Conservation (phyloP, 2,113 vertebrate species). For the Elachura formosa region DNA sequence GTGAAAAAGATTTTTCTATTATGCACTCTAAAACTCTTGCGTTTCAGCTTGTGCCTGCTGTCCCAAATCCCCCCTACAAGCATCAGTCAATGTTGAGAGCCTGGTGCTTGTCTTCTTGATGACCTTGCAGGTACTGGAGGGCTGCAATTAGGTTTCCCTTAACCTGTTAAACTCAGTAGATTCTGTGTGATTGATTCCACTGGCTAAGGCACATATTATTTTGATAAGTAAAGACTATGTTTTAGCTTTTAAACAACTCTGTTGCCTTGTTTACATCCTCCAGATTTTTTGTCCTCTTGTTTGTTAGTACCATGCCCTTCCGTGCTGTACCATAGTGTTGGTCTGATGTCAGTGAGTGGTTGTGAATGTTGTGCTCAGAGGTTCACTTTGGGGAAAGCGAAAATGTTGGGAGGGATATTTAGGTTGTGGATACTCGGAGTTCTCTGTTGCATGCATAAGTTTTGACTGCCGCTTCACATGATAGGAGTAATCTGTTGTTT, state of each 20-base stretch:
- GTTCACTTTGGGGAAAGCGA: not conserved
- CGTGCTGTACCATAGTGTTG: accelerated
- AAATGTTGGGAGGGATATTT: not conserved
- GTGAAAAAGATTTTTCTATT: not conserved
- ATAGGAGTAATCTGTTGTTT: not conserved
- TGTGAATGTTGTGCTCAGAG: not conserved
- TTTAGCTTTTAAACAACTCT: not conserved
- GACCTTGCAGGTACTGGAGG: not conserved
- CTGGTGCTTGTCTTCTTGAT: not conserved
- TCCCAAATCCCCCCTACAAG: not conserved
- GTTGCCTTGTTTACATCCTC: not conserved
- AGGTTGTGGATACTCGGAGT: not conserved
- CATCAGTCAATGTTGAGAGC: not conserved
- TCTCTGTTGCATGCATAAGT: not conserved
- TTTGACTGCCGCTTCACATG: not conserved
- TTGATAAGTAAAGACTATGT: not conserved
- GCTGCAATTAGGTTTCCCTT: not conserved
- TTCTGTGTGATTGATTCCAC: not conserved
- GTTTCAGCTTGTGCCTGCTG: accelerated
- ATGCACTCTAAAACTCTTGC: not conserved
- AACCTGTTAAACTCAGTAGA: not conserved
- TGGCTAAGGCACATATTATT: not conserved
- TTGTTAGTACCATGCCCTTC: not conserved
- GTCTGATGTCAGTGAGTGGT: not conserved
- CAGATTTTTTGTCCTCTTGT: not conserved